phyloP scores from a whole-genome alignment of 2,888 invertebrate species.

The Chrysolina haemoptera region DNA sequence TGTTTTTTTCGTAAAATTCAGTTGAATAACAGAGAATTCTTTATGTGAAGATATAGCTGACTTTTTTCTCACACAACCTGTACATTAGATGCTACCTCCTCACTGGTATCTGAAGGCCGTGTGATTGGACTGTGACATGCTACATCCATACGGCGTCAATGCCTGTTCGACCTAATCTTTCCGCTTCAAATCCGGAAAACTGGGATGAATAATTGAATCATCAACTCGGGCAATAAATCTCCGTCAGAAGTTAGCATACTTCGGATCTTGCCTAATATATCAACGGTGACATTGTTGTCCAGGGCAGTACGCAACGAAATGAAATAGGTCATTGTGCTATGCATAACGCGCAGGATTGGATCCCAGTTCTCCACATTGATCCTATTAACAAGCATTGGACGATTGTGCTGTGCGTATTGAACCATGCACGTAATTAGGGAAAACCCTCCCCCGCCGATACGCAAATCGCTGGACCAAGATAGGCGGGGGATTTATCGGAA shows the following conservation, averaged over 20 bases:
- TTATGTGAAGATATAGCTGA: too few relatives aligned
- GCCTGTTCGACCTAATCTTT: background rate
- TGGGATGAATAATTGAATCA: constrained; percentile 14
- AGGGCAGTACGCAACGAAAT: constrained; percentile 54
- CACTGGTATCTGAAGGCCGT: too few relatives aligned
- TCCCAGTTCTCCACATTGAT: constrained; percentile 65
- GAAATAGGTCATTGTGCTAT: constrained; percentile 62
- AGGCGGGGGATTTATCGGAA: background rate
- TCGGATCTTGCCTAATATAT: constrained; percentile 16
- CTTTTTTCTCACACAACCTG: too few relatives aligned
- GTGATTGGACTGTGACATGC: background rate
- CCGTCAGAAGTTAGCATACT: constrained; percentile 4
- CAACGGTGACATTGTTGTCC: constrained; percentile 55
- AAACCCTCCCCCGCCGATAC: constrained; percentile 28
- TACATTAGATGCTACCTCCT: too few relatives aligned
- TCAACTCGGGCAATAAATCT: constrained; percentile 12
- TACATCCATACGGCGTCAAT: background rate
- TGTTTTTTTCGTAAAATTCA: too few relatives aligned
- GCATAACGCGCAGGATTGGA: constrained; percentile 66
- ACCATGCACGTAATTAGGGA: constrained; percentile 40
- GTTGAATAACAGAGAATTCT: too few relatives aligned
- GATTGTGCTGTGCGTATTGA: constrained; percentile 61
- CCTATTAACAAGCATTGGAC: constrained; percentile 63
- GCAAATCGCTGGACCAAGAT: constrained; percentile 21
- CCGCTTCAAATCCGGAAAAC: constrained; percentile 8